Evolutionary conservation across 2,888 invertebrate genomes (phyloP).

Genomic region (Strigamia crassipes): DNA sequence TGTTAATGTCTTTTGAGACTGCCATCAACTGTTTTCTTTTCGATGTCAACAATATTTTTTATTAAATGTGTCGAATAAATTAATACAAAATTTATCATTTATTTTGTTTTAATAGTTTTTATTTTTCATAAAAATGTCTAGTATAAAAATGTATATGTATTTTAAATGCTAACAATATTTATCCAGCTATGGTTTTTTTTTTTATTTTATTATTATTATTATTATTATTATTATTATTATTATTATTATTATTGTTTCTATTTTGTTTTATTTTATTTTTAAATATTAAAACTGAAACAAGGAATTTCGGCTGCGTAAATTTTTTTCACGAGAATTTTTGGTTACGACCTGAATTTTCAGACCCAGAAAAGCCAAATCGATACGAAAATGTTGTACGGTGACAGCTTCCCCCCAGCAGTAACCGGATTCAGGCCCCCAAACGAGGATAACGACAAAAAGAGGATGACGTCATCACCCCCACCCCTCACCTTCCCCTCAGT

Average conservation of each 20-base stretch:
- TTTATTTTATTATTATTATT: no score
- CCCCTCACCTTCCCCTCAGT: not conserved
- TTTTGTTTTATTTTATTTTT: not conserved
- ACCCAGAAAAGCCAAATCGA: slow-evolving; percentile 36
- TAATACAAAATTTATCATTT: not conserved
- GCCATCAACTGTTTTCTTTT: slow-evolving; percentile 42
- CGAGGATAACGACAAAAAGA: slow-evolving; percentile 41
- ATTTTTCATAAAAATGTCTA: not conserved
- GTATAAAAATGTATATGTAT: no score
- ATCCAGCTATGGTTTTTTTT: no score
- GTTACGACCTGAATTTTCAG: slow-evolving; percentile 28
- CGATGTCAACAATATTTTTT: not conserved
- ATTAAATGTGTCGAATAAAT: not conserved
- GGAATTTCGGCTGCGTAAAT: not conserved
- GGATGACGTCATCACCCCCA: slow-evolving; percentile 42
- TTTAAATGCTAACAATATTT: no score
- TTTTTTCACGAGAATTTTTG: not conserved
- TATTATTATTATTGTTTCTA: no score
- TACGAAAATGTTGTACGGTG: slow-evolving; percentile 41
- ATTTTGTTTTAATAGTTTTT: not conserved
- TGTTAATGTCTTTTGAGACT: slow-evolving; percentile 49
- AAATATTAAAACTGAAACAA: not conserved
- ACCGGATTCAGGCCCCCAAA: slow-evolving; percentile 47
- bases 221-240: no score
- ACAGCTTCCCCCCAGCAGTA: slow-evolving; percentile 33